Evolutionary conservation across 92 coral and sea anemone species (phyloP).

Genomic region (Paragorgia papillata): DNA sequence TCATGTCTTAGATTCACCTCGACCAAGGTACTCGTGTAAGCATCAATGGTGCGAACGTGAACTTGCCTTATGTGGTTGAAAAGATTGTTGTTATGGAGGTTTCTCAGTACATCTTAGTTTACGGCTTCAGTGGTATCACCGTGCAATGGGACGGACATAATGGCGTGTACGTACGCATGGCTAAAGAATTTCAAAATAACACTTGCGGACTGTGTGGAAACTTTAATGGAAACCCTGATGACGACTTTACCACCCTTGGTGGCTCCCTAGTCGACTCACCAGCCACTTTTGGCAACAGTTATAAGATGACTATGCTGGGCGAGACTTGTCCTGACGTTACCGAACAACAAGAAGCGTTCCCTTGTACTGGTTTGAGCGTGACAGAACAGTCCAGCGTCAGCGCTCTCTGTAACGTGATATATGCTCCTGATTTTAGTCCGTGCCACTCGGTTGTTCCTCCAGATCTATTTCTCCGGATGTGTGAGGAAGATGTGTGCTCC

Average conservation of each 20-base stretch:
- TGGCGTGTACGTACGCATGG: slow-evolving; percentile 67
- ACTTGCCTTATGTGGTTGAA: slow-evolving; percentile 68
- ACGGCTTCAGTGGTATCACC: slow-evolving; percentile 76
- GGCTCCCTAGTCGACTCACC: slow-evolving; percentile 73
- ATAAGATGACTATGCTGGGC: slow-evolving; percentile 74
- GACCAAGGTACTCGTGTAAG: slow-evolving; percentile 57
- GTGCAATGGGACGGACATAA: slow-evolving; percentile 82
- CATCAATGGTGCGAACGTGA: slow-evolving; percentile 62
- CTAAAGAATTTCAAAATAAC: slow-evolving; percentile 67
- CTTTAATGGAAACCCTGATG: slow-evolving; percentile 76
- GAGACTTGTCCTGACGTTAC: slow-evolving; percentile 68
- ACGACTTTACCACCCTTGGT: slow-evolving; percentile 67
- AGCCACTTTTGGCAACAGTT: slow-evolving; percentile 81
- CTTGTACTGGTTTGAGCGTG: slow-evolving; percentile 42
- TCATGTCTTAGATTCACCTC: slow-evolving; percentile 52
- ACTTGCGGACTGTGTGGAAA: slow-evolving; percentile 90
- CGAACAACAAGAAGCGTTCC: slow-evolving; percentile 43
- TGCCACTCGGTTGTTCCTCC: slow-evolving; percentile 74
- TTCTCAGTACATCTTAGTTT: slow-evolving; percentile 61
- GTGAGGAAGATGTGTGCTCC: slow-evolving; percentile 72
- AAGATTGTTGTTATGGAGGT: slow-evolving; percentile 71
- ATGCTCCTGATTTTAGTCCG: slow-evolving; percentile 58
- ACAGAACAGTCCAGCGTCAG: slow-evolving; percentile 42
- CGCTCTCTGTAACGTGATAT: slow-evolving; percentile 45
- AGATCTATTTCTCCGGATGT: slow-evolving; percentile 67